Base-by-base conservation (phyloP, 2,888 invertebrate genomes). In the Ochropleura plecta region DNA sequence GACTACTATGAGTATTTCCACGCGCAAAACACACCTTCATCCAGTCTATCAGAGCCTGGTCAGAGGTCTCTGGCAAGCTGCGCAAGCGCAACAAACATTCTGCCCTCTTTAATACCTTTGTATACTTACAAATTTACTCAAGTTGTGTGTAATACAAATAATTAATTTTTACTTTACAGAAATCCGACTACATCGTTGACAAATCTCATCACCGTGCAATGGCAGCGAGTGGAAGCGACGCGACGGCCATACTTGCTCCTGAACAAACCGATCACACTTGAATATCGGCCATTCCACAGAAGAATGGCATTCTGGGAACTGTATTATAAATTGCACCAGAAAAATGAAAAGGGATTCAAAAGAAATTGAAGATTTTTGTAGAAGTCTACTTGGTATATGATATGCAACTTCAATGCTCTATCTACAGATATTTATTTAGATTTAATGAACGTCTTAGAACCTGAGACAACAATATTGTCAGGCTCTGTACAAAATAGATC, bases 261-360 rank as follows among this genome's bases (percentile, higher is more conserved):
- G 10, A 49, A 49, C 64, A 78, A 78, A 12, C 78, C 63, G 16
- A 77, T 82, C 59, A 55, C 64, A 53, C 78, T 79, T 8, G 59
- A 68, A 30, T 49, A 68, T 20, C 83, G 83, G 5, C 78, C 69
- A 0, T 79, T 82, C 10, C 20, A 60, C 6, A 64, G 20, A 40
- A 68, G 83, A 40, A 78, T 79, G 79, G 78, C 79, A 18, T 79
- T 79, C 53, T 79, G 83, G 79, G 69, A 79, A 57, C 49, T 79
- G 20, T 79, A 82, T 65, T 79, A 79, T 62, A 73, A 78, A 76
- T 78, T 84, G 57, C 53, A 79, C 7, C 40, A 18, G 44, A 64
- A 69, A 40, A 9, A 82, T 14, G 59, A 49, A 48, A 79, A 55
- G 9, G 82, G 79, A 44, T 60, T 51, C 10, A 79, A 53, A 30